These are phyloP conservation scores for Zosterops hypoxanthus DNA, from an alignment of 2,113 vertebrate species.

Conservation along the genomic window DNA sequence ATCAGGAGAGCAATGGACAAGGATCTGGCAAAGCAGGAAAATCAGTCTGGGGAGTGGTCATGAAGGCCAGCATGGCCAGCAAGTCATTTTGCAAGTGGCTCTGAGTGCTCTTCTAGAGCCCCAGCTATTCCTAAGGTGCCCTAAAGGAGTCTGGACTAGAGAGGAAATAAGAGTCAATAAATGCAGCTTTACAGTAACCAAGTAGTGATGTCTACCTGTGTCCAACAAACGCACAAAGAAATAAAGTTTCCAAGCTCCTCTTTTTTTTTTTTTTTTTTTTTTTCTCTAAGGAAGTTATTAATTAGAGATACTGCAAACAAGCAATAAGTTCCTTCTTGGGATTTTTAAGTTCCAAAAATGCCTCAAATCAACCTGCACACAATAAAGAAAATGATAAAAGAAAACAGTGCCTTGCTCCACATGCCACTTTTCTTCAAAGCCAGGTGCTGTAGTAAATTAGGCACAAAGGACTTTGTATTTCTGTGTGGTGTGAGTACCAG, in stretches of 20 bases:
- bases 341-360: neutral
- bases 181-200: neutral
- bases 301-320: neutral
- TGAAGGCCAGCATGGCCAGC: neutral
- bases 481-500: neutral
- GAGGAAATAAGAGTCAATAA: neutral
- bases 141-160: neutral
- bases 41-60: neutral
- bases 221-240: neutral
- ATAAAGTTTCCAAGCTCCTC: neutral
- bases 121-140: neutral
- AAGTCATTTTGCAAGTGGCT: neutral
- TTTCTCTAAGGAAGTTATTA: neutral
- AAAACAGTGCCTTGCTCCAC: neutral
- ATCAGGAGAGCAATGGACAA: neutral
- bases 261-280: neutral
- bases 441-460: neutral
- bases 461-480: neutral
- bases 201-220: neutral
- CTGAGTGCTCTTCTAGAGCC: neutral
- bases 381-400: neutral
- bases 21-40: neutral
- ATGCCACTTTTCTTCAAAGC: neutral
- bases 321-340: neutral
- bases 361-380: neutral